Evolutionary conservation across 2,888 invertebrate genomes (phyloP), one percentile per base, ranked within the genome.

Genomic region (Pammene aurita): DNA sequence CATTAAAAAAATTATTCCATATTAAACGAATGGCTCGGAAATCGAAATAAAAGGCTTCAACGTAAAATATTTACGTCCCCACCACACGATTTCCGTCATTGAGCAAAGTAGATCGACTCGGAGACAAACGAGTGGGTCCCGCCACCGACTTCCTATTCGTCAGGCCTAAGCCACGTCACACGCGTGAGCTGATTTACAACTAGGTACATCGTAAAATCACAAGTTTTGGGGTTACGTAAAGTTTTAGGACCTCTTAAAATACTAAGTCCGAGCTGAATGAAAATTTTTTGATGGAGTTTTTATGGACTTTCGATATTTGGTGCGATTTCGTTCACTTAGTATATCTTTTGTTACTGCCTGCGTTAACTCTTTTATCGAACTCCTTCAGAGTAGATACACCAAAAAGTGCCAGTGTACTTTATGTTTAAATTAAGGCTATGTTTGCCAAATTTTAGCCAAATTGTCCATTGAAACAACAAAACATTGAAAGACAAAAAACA

Each of bases 81-180:
- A 9, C 56, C 41, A 13, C 56, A 50, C 50, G 67, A 50, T 67
- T 57, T 52, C 57, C 38, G 52, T 35, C 67, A 57, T 48, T 67
- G 57, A 67, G 67, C 56, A 38, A 46, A 52, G 57, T 63, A 67
- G 57, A 67, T 67, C 67, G 67, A 61, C 64, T 58, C 38, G 60
- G 46, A 69, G 58, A 73, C 78, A 79, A 83, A 84, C 76, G 80
- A 79, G 75, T 72, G 54, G 58, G 63, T 77, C 76, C 73, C 74
- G 75, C 72, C 71, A 72, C 72, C 72, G 68, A 69, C 71, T 72
- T 72, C 72, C 77, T 74, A 83, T 84, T 76, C 79, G 80, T 84
- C 83, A 84, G 67, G 74, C 72, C 74, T 72, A 65, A 38, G 46
- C 44, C 56, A 10, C 44, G 52, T 18, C 68, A 68, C 63, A 76